These are phyloP conservation scores for Anser brachyrhynchus DNA, from an alignment of 2,113 vertebrate species.

Conservation along the genomic window DNA sequence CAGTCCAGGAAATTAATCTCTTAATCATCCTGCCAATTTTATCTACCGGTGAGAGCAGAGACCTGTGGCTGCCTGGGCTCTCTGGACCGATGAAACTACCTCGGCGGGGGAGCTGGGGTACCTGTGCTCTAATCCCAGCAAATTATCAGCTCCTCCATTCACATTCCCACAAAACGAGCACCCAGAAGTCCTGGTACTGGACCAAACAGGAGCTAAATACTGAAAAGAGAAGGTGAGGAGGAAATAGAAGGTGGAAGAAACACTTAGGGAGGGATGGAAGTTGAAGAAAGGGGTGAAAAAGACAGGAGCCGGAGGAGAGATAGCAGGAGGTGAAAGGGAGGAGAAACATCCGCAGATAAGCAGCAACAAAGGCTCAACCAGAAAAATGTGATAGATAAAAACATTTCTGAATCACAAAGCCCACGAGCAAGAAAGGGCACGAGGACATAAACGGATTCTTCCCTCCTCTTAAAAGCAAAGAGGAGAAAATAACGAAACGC, in stretches of 20 bases:
- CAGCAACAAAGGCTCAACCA: not conserved
- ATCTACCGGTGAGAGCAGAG: not conserved
- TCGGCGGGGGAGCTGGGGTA: not conserved
- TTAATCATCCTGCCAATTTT: conserved; percentile 19
- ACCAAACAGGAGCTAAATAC: not conserved
- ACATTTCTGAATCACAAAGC: not conserved
- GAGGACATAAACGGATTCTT: not conserved
- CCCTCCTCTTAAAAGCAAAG: not conserved
- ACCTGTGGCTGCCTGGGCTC: not conserved
- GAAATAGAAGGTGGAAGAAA: not conserved
- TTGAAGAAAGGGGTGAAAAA: not conserved
- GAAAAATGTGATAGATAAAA: not conserved
- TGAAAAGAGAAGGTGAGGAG: not conserved
- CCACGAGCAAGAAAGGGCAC: not conserved
- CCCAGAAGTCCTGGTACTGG: not conserved
- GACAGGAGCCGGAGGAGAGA: not conserved
- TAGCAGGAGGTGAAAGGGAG: not conserved
- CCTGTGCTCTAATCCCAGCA: not conserved
- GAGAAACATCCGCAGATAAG: not conserved
- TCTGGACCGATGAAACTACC: not conserved
- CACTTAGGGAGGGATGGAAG: not conserved
- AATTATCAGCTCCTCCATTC: not conserved
- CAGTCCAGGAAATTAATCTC: conserved; percentile 28
- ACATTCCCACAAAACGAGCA: not conserved
- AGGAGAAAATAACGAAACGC: not conserved